Evolutionary conservation across 1,140 invertebrate genomes (phyloP).

Genomic region (Cherax destructor): DNA sequence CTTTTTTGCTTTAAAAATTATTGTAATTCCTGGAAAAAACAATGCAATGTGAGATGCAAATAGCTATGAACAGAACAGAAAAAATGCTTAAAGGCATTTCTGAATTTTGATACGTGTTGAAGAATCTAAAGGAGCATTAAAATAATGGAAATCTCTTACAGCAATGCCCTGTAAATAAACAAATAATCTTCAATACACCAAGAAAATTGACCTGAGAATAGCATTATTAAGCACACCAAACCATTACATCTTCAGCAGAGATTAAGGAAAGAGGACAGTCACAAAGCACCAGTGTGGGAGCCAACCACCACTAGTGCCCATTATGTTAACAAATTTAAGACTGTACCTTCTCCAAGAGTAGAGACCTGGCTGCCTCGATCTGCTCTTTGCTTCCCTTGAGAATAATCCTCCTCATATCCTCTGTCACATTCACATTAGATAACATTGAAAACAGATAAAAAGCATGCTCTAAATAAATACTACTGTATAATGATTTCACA

Average conservation of each 20-base stretch:
- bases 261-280: background rate
- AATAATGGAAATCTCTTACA: no score
- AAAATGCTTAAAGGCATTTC: no score
- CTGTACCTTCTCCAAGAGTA: conserved; percentile 79
- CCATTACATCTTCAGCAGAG: background rate
- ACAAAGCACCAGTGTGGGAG: background rate
- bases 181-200: background rate
- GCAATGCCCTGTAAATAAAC: background rate
- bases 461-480: conserved; percentile 40
- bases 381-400: conserved; percentile 80
- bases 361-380: conserved; percentile 79
- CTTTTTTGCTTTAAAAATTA: no score
- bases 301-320: background rate
- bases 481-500: background rate
- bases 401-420: conserved; percentile 75
- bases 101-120: no score
- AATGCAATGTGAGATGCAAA: no score
- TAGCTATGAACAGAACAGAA: no score
- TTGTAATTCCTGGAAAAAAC: no score
- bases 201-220: background rate
- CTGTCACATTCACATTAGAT: conserved; percentile 53
- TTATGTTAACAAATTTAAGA: background rate
- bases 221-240: background rate
- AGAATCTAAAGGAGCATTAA: no score
- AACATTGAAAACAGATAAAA: conserved; percentile 14